Conservation (phyloP, 2,797 vertebrate species). For the Xenopus petersii region DNA sequence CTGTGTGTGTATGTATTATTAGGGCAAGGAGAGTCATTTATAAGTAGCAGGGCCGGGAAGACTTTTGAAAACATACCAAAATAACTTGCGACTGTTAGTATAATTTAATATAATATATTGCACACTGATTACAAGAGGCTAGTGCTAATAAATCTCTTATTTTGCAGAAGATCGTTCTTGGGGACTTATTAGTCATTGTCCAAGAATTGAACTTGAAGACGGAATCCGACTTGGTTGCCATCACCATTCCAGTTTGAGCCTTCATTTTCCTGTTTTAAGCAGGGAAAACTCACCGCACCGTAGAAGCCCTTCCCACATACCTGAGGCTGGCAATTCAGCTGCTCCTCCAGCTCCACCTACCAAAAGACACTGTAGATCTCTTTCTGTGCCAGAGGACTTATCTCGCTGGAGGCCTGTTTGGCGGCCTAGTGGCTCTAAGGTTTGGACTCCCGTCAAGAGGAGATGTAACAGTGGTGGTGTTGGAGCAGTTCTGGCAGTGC, state of each 20-base stretch:
- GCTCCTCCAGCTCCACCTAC: constrained; percentile 67
- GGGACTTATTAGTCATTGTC: constrained; percentile 74
- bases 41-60: too few species aligned
- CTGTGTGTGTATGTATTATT: too few species aligned
- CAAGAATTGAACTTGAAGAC: constrained; percentile 77
- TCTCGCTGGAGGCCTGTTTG: constrained; percentile 86
- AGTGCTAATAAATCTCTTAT: too few species aligned
- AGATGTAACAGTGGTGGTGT: constrained; percentile 72
- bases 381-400: constrained; percentile 87
- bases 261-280: constrained; percentile 70
- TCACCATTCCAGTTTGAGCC: constrained; percentile 74
- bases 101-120: too few species aligned
- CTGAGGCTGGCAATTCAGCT: constrained; percentile 60
- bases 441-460: constrained; percentile 88
- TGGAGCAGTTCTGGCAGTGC: constrained; percentile 66
- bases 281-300: constrained; percentile 51
- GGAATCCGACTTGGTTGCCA: constrained; percentile 73
- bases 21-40: too few species aligned
- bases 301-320: constrained; percentile 68
- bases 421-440: constrained; percentile 84
- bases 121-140: too few species aligned
- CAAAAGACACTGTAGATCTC: constrained; percentile 85
- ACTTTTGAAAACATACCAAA: too few species aligned
- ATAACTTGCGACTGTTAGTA: too few species aligned
- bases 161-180: constrained; percentile 81